phyloP scores from a whole-genome alignment of 1,140 invertebrate species.

The Tetragonula clypearis region DNA sequence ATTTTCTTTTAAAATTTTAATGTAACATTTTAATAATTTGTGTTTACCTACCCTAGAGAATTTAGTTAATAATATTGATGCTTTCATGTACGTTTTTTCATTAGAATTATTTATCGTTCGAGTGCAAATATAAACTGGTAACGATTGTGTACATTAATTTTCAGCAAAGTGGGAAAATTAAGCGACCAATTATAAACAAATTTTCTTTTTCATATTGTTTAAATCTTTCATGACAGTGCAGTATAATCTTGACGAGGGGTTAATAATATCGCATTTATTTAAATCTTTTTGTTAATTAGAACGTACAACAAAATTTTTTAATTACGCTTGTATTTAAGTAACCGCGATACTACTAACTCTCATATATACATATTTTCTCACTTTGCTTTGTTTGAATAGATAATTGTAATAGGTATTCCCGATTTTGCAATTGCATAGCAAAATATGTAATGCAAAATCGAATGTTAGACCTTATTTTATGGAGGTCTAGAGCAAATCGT shows the following conservation, averaged over 20 bases:
- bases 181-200: conserved; percentile 16
- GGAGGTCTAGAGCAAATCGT: conserved; percentile 48
- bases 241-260: conserved; percentile 27
- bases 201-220: conserved; percentile 37
- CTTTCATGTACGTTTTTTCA: conserved; percentile 60
- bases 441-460: conserved; percentile 23
- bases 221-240: conserved; percentile 4
- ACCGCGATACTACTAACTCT: conserved; percentile 41
- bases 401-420: conserved; percentile 49
- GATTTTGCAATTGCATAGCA: conserved; percentile 41
- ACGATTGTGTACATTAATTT: conserved; percentile 33
- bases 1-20: conserved; percentile 28
- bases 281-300: conserved; percentile 20
- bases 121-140: conserved; percentile 50
- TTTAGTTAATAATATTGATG: conserved; percentile 8
- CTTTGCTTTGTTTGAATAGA: conserved; percentile 59
- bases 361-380: conserved; percentile 46
- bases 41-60: conserved; percentile 28
- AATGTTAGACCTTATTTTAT: conserved; percentile 34
- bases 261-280: conserved; percentile 44
- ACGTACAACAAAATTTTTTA: conserved; percentile 23
- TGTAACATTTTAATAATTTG: conserved; percentile 14
- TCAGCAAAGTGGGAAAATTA: conserved; percentile 60
- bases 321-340: conserved; percentile 32
- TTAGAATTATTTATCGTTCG: conserved; percentile 58